phyloP scores from a whole-genome alignment of 2,888 invertebrate species.

The Lymantria monacha region DNA sequence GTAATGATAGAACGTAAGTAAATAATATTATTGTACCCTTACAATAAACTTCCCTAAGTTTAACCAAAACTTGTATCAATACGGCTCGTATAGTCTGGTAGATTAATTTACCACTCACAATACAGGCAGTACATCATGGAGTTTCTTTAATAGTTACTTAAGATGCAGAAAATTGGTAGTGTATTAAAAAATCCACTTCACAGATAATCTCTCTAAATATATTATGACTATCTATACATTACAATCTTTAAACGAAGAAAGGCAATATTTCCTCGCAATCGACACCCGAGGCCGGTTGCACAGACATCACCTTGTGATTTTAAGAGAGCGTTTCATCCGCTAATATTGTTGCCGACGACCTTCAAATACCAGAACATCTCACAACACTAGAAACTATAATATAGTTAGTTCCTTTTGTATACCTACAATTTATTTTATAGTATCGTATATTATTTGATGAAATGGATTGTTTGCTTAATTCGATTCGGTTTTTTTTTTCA shows the following conservation, averaged over 20 bases:
- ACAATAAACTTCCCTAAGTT: no score
- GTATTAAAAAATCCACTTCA: no score
- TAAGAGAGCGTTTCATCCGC: constrained; percentile 40
- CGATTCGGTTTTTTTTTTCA: not conserved
- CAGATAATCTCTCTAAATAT: no score
- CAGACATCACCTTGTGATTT: constrained; percentile 47
- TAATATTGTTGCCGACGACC: constrained; percentile 24
- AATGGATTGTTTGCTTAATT: constrained; percentile 17
- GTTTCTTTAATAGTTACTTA: no score
- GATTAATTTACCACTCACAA: no score
- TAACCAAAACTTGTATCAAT: no score
- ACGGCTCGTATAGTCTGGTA: no score
- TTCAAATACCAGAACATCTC: constrained; percentile 34
- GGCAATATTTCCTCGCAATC: constrained; percentile 35
- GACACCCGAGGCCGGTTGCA: constrained; percentile 40
- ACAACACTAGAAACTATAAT: constrained; percentile 22
- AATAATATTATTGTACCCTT: no score
- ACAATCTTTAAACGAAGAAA: constrained; percentile 34
- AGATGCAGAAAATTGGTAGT: no score
- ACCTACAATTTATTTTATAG: not conserved
- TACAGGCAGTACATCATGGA: no score
- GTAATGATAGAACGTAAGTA: no score
- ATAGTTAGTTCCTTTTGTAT: constrained; percentile 19
- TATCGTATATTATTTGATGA: not conserved
- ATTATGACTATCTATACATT: not conserved